Conservation (phyloP, 2,888 invertebrate species). For the Orthonevra nobilis region DNA sequence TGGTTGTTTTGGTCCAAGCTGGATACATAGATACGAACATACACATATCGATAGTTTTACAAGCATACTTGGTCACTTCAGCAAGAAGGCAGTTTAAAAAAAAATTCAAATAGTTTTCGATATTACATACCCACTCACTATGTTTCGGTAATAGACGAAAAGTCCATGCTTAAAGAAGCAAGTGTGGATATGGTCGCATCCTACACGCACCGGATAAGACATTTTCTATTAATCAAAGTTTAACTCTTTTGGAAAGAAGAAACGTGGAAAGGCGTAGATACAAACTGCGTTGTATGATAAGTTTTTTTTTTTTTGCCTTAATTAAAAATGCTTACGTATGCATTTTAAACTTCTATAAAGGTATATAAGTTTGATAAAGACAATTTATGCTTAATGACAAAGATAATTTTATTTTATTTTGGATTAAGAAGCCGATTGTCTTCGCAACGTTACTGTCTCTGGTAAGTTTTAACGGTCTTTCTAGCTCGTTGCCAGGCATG, state of each 20-base stretch:
- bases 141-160: conserved; percentile 5
- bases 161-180: conserved; percentile 2
- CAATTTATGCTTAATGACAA: no score
- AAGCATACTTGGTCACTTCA: conserved; percentile 12
- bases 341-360: no score
- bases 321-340: no score
- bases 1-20: conserved; percentile 26
- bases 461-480: no score
- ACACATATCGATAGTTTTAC: no score
- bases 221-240: conserved; percentile 27
- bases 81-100: conserved; percentile 9
- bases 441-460: no score
- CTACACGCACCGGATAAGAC: conserved; percentile 8
- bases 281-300: no score
- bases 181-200: conserved; percentile 16
- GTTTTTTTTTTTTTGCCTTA: no score
- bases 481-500: no score
- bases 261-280: conserved; percentile 15
- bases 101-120: not conserved
- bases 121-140: conserved; percentile 22
- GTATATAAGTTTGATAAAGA: no score
- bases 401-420: no score
- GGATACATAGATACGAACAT: conserved; percentile 49
- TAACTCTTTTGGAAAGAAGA: conserved; percentile 8
- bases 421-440: no score